Conservation (phyloP, 2,888 invertebrate genomes). For the Andrena haemorrhoa region DNA sequence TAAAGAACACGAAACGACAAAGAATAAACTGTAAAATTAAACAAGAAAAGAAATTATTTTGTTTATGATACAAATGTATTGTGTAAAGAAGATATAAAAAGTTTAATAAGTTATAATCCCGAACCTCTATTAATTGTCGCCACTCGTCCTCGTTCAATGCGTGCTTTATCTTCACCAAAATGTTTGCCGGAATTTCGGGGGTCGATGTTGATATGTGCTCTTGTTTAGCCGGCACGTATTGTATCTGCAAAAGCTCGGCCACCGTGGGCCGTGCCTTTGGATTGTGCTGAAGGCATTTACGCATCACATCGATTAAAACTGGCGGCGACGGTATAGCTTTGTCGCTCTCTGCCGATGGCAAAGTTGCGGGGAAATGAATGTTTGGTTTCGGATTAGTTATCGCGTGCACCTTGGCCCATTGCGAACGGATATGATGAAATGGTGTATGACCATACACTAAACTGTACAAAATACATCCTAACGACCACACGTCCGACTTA, state of each 20-base stretch:
- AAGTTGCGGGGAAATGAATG: constrained; percentile 89
- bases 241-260: constrained; percentile 88
- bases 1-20: background rate
- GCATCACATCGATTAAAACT: constrained; percentile 88
- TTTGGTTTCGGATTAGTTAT: constrained; percentile 91
- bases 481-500: constrained; percentile 98
- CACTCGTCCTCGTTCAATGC: constrained; percentile 80
- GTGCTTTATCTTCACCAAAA: constrained; percentile 79
- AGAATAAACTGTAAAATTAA: background rate
- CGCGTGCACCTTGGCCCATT: constrained; percentile 91
- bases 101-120: constrained; percentile 21
- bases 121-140: constrained; percentile 79
- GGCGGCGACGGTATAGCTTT: constrained; percentile 86
- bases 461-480: constrained; percentile 98
- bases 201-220: constrained; percentile 15
- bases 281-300: constrained; percentile 91
- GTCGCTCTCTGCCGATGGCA: constrained; percentile 21
- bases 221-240: constrained; percentile 80
- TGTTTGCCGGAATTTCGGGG: constrained; percentile 73
- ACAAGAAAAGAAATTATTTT: constrained; percentile 18
- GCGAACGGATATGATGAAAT: constrained; percentile 92
- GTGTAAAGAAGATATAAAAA: background rate
- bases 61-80: constrained; percentile 12
- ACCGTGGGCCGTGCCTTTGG: constrained; percentile 91
- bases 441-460: constrained; percentile 96